A percentile compares a stretch with the other conserved stretches of the same genome.
Conservation (phyloP, 2,113 vertebrate genomes). For the Oxygymnocypris stewartii region DNA sequence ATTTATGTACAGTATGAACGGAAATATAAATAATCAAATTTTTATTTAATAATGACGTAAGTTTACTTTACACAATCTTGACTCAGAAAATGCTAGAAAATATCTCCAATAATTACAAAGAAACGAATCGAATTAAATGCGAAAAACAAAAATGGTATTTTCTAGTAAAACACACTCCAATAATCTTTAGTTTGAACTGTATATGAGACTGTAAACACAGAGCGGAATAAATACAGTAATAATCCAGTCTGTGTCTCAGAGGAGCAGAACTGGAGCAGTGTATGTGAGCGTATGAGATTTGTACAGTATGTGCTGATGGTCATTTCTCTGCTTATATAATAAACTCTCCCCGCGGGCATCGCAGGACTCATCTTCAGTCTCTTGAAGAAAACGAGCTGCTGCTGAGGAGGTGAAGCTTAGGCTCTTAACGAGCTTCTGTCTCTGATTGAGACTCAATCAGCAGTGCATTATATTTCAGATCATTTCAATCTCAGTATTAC, state of each 20-base stretch:
- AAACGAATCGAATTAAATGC: no score
- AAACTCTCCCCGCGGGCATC: neutral
- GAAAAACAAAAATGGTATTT: neutral
- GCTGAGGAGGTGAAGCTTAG: neutral
- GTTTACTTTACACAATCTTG: no score
- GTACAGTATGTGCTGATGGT: constrained; percentile 5
- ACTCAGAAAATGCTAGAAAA: no score
- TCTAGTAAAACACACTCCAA: neutral
- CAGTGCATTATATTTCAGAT: no score
- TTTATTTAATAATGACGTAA: no score
- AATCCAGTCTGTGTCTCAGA: neutral
- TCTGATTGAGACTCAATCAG: neutral
- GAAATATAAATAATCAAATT: no score
- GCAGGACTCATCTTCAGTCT: neutral
- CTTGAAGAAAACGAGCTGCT: neutral
- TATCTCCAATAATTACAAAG: no score
- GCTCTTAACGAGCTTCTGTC: neutral
- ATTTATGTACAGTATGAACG: no score
- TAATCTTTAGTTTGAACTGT: no score
- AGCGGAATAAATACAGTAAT: neutral
- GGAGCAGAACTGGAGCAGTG: neutral
- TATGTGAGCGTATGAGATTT: neutral
- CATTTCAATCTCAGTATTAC: neutral
- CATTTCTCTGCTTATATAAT: neutral
- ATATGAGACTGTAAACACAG: neutral